Base-by-base conservation (phyloP, 2,888 invertebrate genomes). In the Acrocera orbiculus region DNA sequence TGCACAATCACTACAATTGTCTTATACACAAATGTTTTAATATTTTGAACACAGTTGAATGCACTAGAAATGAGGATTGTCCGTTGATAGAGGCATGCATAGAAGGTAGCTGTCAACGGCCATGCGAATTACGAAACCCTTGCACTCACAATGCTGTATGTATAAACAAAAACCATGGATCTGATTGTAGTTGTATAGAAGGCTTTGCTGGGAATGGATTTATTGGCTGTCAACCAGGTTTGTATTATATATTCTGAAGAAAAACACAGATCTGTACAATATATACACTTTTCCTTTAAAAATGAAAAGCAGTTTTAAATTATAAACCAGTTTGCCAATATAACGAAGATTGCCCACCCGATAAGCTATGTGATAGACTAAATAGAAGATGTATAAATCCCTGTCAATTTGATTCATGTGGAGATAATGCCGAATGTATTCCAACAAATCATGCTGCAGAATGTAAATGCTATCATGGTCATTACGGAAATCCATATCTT, bases 301-400 rank as follows among this genome's bases (percentile, higher is more conserved):
- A n/a, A n/a, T n/a, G n/a, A n/a, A n/a, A n/a, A n/a, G 37, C 41
- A 69, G 68, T 62, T 11, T 50, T 53, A 19, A 54, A 58, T 27
- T 56, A 64, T 40, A 63, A 64, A 46, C 65, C 70, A 44, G 69
- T 85, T 32, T 87, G 87, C 53, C 86, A 86, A 54, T 85, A 83
- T 58, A 86, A 87, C 50, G 85, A 83, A 64, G 86, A 87, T 50
- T 89, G 87, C 53, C 83, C 85, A 34, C 79, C 81, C n/a, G 72
- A 78, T 48, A 73, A 81, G 47, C 63, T 82, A 15, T 89, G 87
- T 54, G 86, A 87, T 57, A 69, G 85, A 45, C 62, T 85, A 31
- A 86, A 85, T 50, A 67, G 86, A 52, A 68, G 77, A 30, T 89
- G 87, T 53, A 77, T 82, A 43, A 85, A 74, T 55, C 82, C 83